Base-by-base conservation (phyloP, 2,797 vertebrate species). In the Poeciliopsis turneri region DNA sequence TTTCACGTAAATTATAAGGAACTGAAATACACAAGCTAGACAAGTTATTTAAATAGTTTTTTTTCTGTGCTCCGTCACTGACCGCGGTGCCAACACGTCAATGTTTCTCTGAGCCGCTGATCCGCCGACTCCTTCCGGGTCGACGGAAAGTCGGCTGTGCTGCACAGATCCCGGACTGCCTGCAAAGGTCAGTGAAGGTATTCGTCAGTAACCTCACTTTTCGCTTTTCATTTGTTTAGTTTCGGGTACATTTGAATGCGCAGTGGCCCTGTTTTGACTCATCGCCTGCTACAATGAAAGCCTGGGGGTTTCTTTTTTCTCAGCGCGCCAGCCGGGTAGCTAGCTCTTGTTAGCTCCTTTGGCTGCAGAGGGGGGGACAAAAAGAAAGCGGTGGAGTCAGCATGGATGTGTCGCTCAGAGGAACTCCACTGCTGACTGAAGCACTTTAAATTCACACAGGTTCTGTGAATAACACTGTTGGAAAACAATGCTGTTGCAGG, bases 121-220 rank as follows among this genome's bases (percentile, higher is more conserved):
- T 75, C 20, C 18, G 30, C 49, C 1, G 46, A 89, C 81, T 64
- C 20, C 87, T 95, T 94, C 94, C 93, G 93, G 93, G 85, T 93
- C 81, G 80, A 33, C 66, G 20, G 71, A 25, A 89, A 88, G 89
- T 90, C 85, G 83, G 69, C 85, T 80, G 86, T 74, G 88, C 84
- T 33, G 83, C 88, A 82, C 76, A 74, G 86, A 88, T 80, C 82
- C 85, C 72, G 80, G 86, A 86, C 80, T 78, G 47, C 88, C 82
- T 91, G 80, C 87, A 86, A 90, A 94, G 94, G 94, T 95, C 92
- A 93, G 94, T 94, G 2, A 47, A 80, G 59, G 79, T 86, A 78
- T 57, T 76, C 25, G 18, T 61, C 51, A 13, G 28, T 66, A 49
- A 53, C 66, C 15, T 73, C 10, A 15, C 16, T 86, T 86, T 80